Conservation (phyloP, 2,888 invertebrate genomes). For the Ryuthela nishihirai region DNA sequence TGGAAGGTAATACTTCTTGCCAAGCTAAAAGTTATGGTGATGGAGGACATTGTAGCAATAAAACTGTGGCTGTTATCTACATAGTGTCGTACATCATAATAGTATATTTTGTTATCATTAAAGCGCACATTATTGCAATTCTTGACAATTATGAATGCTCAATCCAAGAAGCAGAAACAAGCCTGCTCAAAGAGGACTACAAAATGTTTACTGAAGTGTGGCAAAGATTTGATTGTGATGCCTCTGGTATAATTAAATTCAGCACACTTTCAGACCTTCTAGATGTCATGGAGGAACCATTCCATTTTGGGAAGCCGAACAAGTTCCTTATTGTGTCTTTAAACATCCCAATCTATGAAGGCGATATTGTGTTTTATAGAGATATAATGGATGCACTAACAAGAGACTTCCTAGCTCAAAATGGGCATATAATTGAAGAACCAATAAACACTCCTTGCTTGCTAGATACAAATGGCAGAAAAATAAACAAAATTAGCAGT, state of each 20-base stretch:
- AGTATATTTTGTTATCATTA: constrained; percentile 26
- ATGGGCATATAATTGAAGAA: constrained; percentile 18
- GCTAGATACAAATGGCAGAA: constrained; percentile 21
- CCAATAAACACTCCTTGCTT: constrained; percentile 11
- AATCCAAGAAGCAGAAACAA: constrained; percentile 24
- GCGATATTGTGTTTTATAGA: constrained; percentile 30
- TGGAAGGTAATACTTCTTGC: neutral
- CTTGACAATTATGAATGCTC: constrained; percentile 24
- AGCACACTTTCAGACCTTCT: constrained; percentile 23
- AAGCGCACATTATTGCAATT: constrained; percentile 21
- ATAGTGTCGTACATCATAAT: constrained; percentile 31
- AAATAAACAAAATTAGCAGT: constrained; percentile 24
- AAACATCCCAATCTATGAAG: constrained; percentile 36
- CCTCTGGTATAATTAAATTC: constrained; percentile 27
- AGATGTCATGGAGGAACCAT: constrained; percentile 30
- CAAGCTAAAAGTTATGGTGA: neutral
- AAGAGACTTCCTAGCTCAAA: constrained; percentile 25
- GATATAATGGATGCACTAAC: constrained; percentile 35
- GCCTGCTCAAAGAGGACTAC: constrained; percentile 24
- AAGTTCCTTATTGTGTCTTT: constrained; percentile 27
- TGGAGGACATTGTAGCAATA: neutral
- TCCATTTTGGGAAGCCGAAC: constrained; percentile 30
- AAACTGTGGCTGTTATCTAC: constrained; percentile 4
- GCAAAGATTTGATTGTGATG: constrained; percentile 33
- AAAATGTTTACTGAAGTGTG: constrained; percentile 35